Base-by-base conservation (phyloP, 2,797 vertebrate species). In the Trachurus trachurus region DNA sequence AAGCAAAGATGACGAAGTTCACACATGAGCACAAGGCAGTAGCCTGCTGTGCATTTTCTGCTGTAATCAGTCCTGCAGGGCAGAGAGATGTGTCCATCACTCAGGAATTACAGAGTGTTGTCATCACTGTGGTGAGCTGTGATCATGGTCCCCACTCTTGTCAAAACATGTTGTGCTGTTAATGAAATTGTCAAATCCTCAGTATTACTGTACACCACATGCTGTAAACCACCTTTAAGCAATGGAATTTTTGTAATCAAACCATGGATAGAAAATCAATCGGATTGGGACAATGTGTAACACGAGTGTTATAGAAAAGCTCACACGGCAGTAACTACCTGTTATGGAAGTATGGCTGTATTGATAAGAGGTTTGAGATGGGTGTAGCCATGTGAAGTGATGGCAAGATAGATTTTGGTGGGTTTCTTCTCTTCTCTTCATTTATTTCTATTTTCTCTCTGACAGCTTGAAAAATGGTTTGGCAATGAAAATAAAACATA, bases 391-490 rank as follows among this genome's bases (percentile, higher is more conserved):
- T 56, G 12, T 44, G 68, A 60, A 83, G 71, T 71, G 74, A 83
- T 47, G 68, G 66, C 2, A 40, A 67, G 52, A 80, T 77, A 50
- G 69, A 82, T 88, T 81, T 80, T 29, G 72, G 42, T 58, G 31
- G 9, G 34, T 84, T 81, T 76, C 76, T 66, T 75, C 10, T 86
- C 42, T 71, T 69, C 62, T 60, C 63, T 76, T 79, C 80, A 76
- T 87, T 91, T 90, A 71, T 84, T 88, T 79, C 82, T 82, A 81
- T 90, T 89, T 87, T 81, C 74, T 74, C 52, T 78, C 58, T 88
- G 87, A 91, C 92, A 90, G 88, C 75, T 90, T 88, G 90, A 84
- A 82, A 89, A 90, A 91, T 87, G 81, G 78, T 89, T 90, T 80
- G 66, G 80, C 22, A 22, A 84, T 86, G 81, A 71, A 87, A 84